Conservation (phyloP, 2,888 invertebrate genomes). For the Trilocha varians region DNA sequence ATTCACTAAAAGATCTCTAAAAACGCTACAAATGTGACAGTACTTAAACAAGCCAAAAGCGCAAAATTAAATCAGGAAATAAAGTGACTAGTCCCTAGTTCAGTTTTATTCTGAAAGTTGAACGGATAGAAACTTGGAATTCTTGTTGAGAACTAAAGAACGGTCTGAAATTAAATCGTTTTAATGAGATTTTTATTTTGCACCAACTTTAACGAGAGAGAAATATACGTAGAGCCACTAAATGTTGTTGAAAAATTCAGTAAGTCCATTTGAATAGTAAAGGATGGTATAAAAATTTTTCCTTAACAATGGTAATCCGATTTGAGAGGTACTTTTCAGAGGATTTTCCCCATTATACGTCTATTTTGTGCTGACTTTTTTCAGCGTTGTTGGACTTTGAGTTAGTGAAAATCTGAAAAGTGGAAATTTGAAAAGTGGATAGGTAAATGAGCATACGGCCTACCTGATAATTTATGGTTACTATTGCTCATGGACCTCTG, state of each 20-base stretch:
- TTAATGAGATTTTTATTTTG: not conserved
- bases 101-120: not conserved
- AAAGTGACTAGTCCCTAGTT: not conserved
- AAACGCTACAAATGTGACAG: too few species aligned
- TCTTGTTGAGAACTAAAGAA: not conserved
- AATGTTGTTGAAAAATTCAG: too few species aligned
- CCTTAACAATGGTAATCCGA: not conserved
- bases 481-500: too few species aligned
- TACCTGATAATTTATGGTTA: too few species aligned
- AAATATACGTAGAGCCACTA: too few species aligned
- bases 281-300: not conserved
- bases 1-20: too few species aligned
- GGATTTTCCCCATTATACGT: not conserved
- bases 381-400: too few species aligned
- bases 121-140: not conserved
- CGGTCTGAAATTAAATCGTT: not conserved
- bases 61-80: not conserved
- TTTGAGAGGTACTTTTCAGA: not conserved
- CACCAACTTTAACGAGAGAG: not conserved
- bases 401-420: too few species aligned
- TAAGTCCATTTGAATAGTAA: not conserved
- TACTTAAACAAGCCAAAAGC: too few species aligned
- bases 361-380: not conserved
- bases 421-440: too few species aligned
- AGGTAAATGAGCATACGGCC: too few species aligned